These are phyloP conservation scores for Falco punctatus DNA, from an alignment of 2,113 vertebrate genomes.

Conservation along the genomic window DNA sequence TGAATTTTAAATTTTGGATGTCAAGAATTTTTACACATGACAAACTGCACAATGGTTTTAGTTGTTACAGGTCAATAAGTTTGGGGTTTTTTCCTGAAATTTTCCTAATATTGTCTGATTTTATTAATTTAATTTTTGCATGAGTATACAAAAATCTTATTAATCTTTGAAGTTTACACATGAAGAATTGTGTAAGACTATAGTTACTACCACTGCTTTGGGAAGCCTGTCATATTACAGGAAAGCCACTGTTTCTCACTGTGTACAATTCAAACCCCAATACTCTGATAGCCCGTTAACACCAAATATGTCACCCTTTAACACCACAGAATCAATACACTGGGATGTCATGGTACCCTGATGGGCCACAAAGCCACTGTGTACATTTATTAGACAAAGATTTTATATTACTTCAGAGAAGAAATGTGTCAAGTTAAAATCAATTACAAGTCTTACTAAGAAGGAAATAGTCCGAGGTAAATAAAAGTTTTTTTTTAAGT, in stretches of 20 bases:
- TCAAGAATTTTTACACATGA: background rate
- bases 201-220: conserved; percentile 12
- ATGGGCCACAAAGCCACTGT: conserved; percentile 75
- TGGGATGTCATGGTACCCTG: conserved; percentile 77
- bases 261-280: conserved; percentile 61
- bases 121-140: background rate
- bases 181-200: background rate
- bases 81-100: background rate
- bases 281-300: conserved; percentile 67
- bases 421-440: conserved; percentile 58
- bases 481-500: conserved; percentile 55
- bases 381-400: conserved; percentile 75
- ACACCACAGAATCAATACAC: conserved; percentile 74
- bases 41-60: background rate
- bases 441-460: conserved; percentile 60
- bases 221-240: conserved; percentile 53
- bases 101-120: background rate
- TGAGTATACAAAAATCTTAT: background rate
- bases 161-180: background rate
- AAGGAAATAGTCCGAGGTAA: conserved; percentile 53
- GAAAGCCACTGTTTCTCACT: conserved; percentile 52
- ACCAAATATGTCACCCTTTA: conserved; percentile 72
- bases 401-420: conserved; percentile 63
- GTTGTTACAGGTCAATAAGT: background rate
- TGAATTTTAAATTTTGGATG: background rate